Evolutionary conservation across 92 coral and sea anemone genomes (phyloP), one percentile per base, ranked within the genome.

Genomic region (Porites cylindrica): DNA sequence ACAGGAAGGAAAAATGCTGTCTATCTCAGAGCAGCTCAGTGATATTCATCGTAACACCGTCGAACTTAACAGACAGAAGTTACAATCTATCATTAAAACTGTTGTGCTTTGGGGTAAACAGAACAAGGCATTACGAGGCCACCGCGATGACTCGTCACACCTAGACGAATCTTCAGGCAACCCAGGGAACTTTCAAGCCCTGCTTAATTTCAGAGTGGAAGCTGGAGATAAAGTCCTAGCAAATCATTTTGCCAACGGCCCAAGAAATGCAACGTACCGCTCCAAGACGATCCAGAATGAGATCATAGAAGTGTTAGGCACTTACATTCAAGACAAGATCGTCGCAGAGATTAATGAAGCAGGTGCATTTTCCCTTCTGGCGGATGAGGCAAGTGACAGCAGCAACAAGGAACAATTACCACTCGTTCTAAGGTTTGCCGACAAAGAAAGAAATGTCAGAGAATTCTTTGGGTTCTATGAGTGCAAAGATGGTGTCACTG

Each of bases 151-250:
- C 86, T 75, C 77, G 69, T 71, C 73, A 85, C 88, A 90, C 80
- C 78, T 90, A 67, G 85, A 76, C 66, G 88, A 90, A 21, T 19
- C 76, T 72, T 51, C 81, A 58, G 84, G 79, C 80, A 89, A 90
- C 77, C 92, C 91, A 66, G 93, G 95, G 10, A 92, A 92, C 82
- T 92, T 92, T 77, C 92, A 92, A 81, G 89, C 95, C 81, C 88
- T 88, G 71, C 92, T 89, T 61, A 82, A 92, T 85, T 90, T 90
- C 80, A 77, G 93, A 82, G 88, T 82, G 84, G 90, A 90, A 79
- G 85, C 93, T 56, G 90, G 93, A 69, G 91, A 82, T 86, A 82
- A 91, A 82, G 81, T 75, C 66, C 88, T 86, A 73, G 76, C 51
- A 59, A 69, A 80, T 62, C 87, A 90, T 83, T 77, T 90, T 78